Base-by-base conservation (phyloP, 35 echinoderm and acorn worm species). In the Ophiothrix spiculata region DNA sequence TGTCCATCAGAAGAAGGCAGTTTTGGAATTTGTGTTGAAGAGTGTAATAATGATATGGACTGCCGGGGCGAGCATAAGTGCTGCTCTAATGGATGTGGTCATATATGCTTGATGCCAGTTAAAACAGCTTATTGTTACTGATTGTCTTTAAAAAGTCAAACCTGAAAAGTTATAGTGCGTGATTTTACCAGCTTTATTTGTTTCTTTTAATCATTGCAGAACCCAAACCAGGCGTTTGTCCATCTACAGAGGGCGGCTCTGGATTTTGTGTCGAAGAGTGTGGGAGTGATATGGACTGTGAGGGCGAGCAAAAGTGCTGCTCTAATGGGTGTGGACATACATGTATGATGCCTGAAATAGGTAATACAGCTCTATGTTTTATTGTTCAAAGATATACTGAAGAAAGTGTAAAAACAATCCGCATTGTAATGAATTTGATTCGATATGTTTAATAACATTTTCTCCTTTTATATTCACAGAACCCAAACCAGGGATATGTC, bases 11-110 rank as follows among this genome's bases (percentile, higher is more conserved):
- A 37, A 35, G 21, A 38, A 38, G 89, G 77, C 29, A 40, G 54
- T 16, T 28, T 81, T 56, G 86, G 84, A 56, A 64, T 79, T 28
- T 95, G 93, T 39, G 75, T 85, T 6, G 56, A 88, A 19, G 85
- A 91, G 25, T 95, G 93, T 75, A 60, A 39, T 23, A 36, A 95
- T 39, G 93, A 95, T 42, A 80, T 79, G 8, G 78, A 85, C 39
- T 95, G 93, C 28, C 63, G 75, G 0, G 81, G 60, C 28, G 32
- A 19, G 14, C 31, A 40, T 75, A 95, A 91, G 60, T 95, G 93
- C 63, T 95, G 93, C 77, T 79, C 49, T 31, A 91, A 88, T 33
- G 89, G 93, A 0, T 95, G 93, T 81, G 93, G 93, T 33, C 85
- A 76, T 80, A 54, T 76, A 21, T 95, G 93, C 69, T 25, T 41